Conservation (phyloP, 2,888 invertebrate species). For the Pollenia amentaria region DNA sequence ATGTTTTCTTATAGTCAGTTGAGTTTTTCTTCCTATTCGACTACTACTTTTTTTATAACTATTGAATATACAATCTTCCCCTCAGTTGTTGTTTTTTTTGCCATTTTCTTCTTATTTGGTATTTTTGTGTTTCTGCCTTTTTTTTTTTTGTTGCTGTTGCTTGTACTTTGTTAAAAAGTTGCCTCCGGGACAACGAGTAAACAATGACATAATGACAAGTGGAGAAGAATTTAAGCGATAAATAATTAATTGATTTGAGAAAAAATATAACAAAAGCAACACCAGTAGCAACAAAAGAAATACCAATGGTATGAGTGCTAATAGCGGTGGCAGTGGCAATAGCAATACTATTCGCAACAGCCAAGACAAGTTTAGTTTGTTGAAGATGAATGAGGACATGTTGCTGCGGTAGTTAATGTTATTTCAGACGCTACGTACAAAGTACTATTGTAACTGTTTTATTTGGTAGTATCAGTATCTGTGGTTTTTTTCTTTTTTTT, state of each 20-base stretch:
- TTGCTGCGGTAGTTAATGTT: conserved; percentile 72
- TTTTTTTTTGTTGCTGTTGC: conserved; percentile 20
- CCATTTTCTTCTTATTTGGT: conserved; percentile 59
- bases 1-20: conserved; percentile 43
- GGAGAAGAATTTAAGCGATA: conserved; percentile 84
- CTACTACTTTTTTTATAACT: conserved; percentile 19
- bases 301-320: conserved; percentile 5
- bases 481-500: conserved; percentile 9
- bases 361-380: conserved; percentile 74
- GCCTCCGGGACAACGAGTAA: conserved; percentile 80
- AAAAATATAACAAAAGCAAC: conserved; percentile 71
- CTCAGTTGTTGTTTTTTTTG: conserved; percentile 48
- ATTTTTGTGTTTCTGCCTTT: conserved; percentile 33
- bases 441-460: neutral
- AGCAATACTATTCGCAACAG: conserved; percentile 23
- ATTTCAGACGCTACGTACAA: conserved; percentile 16
- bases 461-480: conserved; percentile 36
- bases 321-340: neutral
- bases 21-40: conserved; percentile 35
- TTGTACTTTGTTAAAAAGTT: conserved; percentile 71
- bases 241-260: conserved; percentile 84
- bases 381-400: conserved; percentile 81
- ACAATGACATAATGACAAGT: conserved; percentile 84
- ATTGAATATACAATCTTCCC: conserved; percentile 41
- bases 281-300: conserved; percentile 45